Conservation (phyloP, 2,113 vertebrate species). For the Hypanus sabinus region DNA sequence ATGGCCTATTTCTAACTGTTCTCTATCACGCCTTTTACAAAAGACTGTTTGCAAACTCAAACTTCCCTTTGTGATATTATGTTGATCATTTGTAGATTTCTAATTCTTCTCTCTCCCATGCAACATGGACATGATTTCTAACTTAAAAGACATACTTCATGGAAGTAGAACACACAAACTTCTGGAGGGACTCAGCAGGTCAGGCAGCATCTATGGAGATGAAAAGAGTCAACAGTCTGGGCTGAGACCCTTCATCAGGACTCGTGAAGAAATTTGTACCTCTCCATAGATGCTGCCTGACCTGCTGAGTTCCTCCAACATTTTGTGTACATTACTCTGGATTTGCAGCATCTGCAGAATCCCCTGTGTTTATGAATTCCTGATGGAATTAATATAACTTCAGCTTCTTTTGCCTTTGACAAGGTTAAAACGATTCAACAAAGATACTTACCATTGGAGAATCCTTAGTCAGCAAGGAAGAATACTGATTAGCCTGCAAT, state of each 20-base stretch:
- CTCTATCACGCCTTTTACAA: background rate
- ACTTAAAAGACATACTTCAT: conserved; percentile 38
- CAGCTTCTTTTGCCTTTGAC: background rate
- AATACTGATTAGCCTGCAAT: conserved; percentile 40
- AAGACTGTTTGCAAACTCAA: background rate
- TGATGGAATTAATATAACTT: background rate
- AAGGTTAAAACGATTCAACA: background rate
- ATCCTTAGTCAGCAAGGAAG: background rate
- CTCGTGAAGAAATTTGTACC: too few relatives aligned
- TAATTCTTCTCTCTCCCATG: background rate
- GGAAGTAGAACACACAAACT: too few relatives aligned
- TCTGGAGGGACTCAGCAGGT: too few relatives aligned
- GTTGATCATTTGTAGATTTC: background rate
- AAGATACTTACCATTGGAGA: background rate
- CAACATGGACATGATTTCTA: conserved; percentile 47
- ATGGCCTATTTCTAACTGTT: background rate
- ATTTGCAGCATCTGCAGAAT: too few relatives aligned
- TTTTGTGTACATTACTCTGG: too few relatives aligned
- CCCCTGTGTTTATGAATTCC: background rate
- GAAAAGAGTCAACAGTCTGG: too few relatives aligned
- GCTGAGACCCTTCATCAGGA: too few relatives aligned
- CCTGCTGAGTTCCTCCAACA: too few relatives aligned
- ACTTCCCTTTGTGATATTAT: background rate
- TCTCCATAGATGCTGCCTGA: too few relatives aligned
- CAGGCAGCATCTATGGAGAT: too few relatives aligned